Base-by-base conservation (phyloP, 2,113 vertebrate genomes). In the Poeciliopsis occidentalis region DNA sequence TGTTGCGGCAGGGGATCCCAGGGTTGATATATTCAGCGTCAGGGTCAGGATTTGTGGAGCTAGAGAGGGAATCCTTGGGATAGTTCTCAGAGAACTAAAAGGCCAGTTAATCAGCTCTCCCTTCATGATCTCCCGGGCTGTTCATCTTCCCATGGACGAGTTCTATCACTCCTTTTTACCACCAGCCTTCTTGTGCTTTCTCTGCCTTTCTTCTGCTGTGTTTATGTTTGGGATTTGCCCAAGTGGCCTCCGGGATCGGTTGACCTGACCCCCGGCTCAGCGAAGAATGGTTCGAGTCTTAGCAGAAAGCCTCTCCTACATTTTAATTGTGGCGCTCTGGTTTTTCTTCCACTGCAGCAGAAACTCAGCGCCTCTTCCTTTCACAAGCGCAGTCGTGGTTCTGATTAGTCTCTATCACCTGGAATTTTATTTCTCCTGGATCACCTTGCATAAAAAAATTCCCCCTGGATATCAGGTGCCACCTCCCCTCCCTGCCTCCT, bases 211-310 rank as follows among this genome's bases (percentile, higher is more conserved):
- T 91, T 89, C 87, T 26, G 74, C 89, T n/a, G 80, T 94, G 94
- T 90, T 95, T 91, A 91, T 92, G 81, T 93, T 92, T 93, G 91
- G 91, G 92, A 92, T 90, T 85, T 92, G 93, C 95, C 76, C 85
- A 84, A 93, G 96, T 84, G 90, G 93, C 95, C 88, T 85, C 87
- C 80, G 81, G 29, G 96, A 96, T 95, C 95, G 88, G 95, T 78
- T 94, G 94, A 92, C 78, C 93, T 93, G 85, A 93, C 94, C 76
- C 22, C 86, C 74, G 37, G 0, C 91, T 88, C 83, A 94, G 89
- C 85, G 66, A 88, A 92, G 90, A 93, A 92, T 88, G 83, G 74
- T 65, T 39, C 0, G 27, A 64, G 78, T 89, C 82, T 87, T 82
- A 88, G 44, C 4, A 47, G 44, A 93, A 89, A 69, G 80, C 88